Evolutionary conservation across 2,888 invertebrate species (phyloP), one percentile per base, ranked within the genome.

Genomic region (Mesoligia furuncula): DNA sequence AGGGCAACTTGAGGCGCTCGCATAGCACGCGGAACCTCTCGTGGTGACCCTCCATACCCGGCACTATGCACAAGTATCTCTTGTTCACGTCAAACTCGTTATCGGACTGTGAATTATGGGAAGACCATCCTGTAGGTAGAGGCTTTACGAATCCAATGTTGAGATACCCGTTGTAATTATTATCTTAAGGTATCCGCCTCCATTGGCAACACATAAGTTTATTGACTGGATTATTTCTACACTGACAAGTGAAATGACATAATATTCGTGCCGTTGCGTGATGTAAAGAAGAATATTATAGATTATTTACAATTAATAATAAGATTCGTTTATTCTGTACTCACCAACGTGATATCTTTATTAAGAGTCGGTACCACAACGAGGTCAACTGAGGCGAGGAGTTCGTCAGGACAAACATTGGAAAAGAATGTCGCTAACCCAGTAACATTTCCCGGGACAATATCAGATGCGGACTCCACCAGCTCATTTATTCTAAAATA

Each of bases 21-120:
- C 67, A 77, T 27, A 77, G 51, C 13, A 62, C 36, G 0, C 75
- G 82, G 87, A 95, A 94, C 51, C 91, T 86, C 39, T 85, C 80
- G 66, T 93, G 83, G 54, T 92, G 90, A 0, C 94, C 94, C 78
- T 95, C 94, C 36, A 94, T 75, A 0, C 94, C 95, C 0, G 94
- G 94, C 27, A 94, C 80, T 64, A 94, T 87, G 77, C 90, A 91
- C 42, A 95, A 77, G 67, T 90, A 91, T 3, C 87, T 84, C 62
- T 90, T 81, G 7, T 72, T 88, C 4, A 80, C 78, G 54, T 93
- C 90, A 54, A 91, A 77, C 57, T 78, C 78, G 20, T 70, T 48
- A 27, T 24, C 39, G 13, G 65, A 74, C 74, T 75, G 11, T 9
- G 9, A 31, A 48, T 15, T 51, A 62, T n/a, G 15, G 3, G 69